These are phyloP conservation scores for Drosophila eugracilis DNA, from an alignment of 1,140 invertebrate species.

Conservation along the genomic window DNA sequence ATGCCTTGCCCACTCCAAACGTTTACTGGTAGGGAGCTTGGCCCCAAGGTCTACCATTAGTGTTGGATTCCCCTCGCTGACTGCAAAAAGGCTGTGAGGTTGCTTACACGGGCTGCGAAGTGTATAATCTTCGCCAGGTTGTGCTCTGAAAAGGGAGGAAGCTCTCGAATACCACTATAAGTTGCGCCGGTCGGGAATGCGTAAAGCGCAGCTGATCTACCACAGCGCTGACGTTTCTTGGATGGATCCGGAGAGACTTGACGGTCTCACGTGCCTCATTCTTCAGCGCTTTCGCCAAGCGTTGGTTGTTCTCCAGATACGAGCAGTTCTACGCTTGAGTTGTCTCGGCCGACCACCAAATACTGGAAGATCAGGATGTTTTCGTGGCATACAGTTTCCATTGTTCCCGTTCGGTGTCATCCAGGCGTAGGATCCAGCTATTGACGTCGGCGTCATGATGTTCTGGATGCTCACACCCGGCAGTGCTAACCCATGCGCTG, in stretches of 20 bases:
- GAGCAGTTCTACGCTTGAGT: no score
- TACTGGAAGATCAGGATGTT: neutral
- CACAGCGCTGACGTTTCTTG: neutral
- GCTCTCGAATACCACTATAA: neutral
- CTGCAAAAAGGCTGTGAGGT: no score
- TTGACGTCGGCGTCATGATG: no score
- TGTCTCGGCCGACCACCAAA: neutral
- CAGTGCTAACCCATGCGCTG: no score
- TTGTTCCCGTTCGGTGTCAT: neutral
- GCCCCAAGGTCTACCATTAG: no score
- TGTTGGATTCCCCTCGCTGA: neutral
- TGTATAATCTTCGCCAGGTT: no score
- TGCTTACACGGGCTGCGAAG: no score
- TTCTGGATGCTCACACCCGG: no score
- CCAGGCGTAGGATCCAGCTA: neutral
- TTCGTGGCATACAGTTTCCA: neutral
- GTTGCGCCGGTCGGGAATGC: no score
- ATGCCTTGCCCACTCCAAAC: no score
- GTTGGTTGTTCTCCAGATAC: no score
- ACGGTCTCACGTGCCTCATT: neutral
- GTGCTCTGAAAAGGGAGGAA: neutral
- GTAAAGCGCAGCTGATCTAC: neutral
- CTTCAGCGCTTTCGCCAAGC: neutral
- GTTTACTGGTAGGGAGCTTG: conserved; percentile 3
- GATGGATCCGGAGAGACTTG: neutral